phyloP scores from a whole-genome alignment of 2,797 vertebrate species.

The Phoebastria nigripes region DNA sequence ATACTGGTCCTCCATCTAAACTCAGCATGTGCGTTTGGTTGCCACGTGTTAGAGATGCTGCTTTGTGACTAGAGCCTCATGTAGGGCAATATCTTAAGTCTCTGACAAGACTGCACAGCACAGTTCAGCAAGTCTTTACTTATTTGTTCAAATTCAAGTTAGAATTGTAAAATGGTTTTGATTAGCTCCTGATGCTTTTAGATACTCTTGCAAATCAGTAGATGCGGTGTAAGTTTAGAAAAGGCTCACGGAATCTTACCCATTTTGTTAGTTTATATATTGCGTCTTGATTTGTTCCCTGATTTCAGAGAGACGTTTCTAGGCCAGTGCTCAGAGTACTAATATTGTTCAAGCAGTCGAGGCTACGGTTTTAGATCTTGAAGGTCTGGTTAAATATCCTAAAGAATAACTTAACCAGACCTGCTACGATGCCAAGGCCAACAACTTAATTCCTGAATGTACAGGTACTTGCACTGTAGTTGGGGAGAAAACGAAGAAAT shows the following conservation, averaged over 20 bases:
- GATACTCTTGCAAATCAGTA: background rate
- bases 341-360: background rate
- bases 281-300: background rate
- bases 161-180: background rate
- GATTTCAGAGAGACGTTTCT: background rate
- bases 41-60: background rate
- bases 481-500: background rate
- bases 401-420: background rate
- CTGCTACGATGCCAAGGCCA: background rate
- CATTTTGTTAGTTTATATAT: background rate
- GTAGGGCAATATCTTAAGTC: background rate
- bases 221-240: background rate
- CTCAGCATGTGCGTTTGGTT: background rate
- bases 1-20: background rate
- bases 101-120: background rate
- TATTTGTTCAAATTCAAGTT: background rate
- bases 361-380: background rate
- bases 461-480: background rate
- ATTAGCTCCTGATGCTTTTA: background rate
- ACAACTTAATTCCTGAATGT: background rate
- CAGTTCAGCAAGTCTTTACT: background rate
- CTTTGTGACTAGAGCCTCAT: background rate
- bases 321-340: background rate
- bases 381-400: background rate
- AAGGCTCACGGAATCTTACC: background rate